Base-by-base conservation (phyloP, 1,140 invertebrate species). In the Trichoplusia ni region DNA sequence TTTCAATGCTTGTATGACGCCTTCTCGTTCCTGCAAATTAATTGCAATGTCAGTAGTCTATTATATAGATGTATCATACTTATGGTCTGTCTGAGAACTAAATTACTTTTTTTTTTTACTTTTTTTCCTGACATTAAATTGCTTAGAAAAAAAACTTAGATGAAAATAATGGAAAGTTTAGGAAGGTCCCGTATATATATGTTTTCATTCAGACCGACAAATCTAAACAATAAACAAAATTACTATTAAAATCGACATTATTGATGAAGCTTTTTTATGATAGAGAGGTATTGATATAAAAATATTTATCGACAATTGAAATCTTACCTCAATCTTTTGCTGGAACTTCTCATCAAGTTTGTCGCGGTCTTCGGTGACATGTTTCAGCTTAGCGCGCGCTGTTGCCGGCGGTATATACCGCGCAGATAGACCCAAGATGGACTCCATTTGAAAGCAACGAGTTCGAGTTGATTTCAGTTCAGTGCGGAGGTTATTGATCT, bases 401-500 rank as follows among this genome's bases (percentile, higher is more conserved):
- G 93, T 91, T n/a, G 81, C 86, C 0, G 93, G 91, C 18, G 90
- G 89, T 11, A 94, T 84, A 56, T 92, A 91, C 8, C 91, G 92
- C 27, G 83, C 82, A 8, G 90, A 92, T 1, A 94, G 76, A 2
- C 95, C 95, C 8, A 96, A 80, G 1, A 95, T 89, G 2, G 92
- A 93, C 77, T 96, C 94, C 90, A 96, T 92, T 79, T 95, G 93
- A 47, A 92, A 89, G 69, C 94, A 94, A 16, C 93, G 87, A 16
- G 91, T 92, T 3, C 93, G 91, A 14, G 93, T 92, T 0, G 92
- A 82, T 77, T 94, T 95, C 42, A 96, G 77, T 75, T 96, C 94
- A 13, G 92, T 91, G 23, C 95, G 92, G 16, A 96, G 75, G 58
- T 92, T 92, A 79, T 96, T 96, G 16, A 96, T 93, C 84, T 97